These are phyloP conservation scores for Platanista minor DNA, from an alignment of 2,113 vertebrate genomes.

Conservation along the genomic window DNA sequence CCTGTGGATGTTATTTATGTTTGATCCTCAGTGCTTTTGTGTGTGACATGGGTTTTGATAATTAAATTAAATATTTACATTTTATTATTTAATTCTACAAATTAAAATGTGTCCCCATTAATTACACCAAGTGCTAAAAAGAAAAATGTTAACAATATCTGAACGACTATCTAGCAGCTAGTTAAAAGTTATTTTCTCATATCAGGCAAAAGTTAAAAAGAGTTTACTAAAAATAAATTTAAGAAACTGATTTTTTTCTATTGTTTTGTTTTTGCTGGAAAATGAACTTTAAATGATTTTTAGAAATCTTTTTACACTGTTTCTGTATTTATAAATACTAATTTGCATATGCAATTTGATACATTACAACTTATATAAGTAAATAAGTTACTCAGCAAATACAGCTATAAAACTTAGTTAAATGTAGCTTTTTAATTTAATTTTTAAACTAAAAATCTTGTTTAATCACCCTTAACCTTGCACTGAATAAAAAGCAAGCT, in stretches of 20 bases:
- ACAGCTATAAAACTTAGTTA: not conserved
- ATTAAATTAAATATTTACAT: not conserved
- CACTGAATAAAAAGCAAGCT: not conserved
- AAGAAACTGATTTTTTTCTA: not conserved
- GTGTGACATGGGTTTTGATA: not conserved
- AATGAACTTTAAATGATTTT: not conserved
- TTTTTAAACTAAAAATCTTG: not conserved
- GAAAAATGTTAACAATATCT: not conserved
- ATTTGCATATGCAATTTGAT: not conserved
- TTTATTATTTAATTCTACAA: conserved; percentile 9
- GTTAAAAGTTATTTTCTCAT: not conserved
- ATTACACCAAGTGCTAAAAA: not conserved
- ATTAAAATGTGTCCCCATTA: not conserved
- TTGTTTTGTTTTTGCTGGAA: not conserved
- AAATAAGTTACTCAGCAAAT: not conserved
- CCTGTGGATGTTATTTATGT: not conserved
- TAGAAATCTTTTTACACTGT: not conserved
- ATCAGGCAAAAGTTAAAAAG: not conserved
- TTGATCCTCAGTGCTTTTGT: not conserved
- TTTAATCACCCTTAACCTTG: not conserved
- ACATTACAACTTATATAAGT: not conserved
- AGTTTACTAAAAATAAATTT: not conserved
- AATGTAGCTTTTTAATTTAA: not conserved
- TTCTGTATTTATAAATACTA: not conserved
- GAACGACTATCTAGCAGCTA: not conserved